Conservation (phyloP, 2,797 vertebrate species). For the Ctenochaetus hawaiiensis region DNA sequence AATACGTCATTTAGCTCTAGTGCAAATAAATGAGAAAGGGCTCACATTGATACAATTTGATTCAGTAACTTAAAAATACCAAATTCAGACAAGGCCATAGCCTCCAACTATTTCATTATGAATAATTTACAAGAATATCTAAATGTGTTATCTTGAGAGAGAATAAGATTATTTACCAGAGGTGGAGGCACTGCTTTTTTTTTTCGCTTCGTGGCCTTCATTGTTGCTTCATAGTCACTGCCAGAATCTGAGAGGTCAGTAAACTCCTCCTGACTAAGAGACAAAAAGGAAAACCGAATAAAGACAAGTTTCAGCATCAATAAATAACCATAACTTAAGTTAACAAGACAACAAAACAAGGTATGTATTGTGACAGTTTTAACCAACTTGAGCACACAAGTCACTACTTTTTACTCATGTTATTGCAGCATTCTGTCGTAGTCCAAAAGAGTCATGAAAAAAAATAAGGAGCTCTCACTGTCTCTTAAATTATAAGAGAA, state of each 20-base stretch:
- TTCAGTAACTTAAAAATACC: neutral
- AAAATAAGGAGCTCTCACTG: neutral
- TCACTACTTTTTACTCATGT: neutral
- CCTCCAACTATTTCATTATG: neutral
- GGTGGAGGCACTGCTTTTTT: constrained; percentile 35
- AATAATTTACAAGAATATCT: neutral
- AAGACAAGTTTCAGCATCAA: neutral
- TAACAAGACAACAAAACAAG: neutral
- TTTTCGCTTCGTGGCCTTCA: constrained; percentile 64
- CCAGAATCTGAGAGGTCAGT: constrained; percentile 63
- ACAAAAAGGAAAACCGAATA: constrained; percentile 2
- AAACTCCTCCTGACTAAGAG: constrained; percentile 69
- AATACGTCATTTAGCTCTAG: constrained; percentile 10
- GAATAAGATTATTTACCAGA: constrained; percentile 55
- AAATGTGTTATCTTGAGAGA: neutral
- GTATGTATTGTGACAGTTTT: neutral
- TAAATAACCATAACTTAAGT: neutral
- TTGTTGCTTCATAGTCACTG: constrained; percentile 72
- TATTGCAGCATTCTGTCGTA: neutral
- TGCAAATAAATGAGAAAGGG: neutral
- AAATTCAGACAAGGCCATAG: neutral
- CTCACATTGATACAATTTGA: neutral
- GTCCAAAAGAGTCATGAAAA: neutral
- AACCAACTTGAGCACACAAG: neutral
- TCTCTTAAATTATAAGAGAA: neutral